Conservation (phyloP, 2,888 invertebrate species). For the Romanomermis culicivorax region DNA sequence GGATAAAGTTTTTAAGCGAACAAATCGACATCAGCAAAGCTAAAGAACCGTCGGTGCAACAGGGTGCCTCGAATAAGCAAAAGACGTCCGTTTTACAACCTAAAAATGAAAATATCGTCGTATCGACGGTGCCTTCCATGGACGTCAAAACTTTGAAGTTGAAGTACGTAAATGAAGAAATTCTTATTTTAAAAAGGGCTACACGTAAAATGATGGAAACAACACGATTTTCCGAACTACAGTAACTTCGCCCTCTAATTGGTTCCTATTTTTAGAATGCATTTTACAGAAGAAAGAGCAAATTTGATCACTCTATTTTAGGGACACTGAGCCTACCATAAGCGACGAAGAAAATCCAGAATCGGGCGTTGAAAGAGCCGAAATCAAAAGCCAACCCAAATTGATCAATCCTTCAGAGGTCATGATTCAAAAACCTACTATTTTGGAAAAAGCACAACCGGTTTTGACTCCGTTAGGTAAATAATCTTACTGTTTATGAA, state of each 20-base stretch:
- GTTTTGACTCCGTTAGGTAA: slow-evolving; percentile 29
- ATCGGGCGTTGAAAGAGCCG: slow-evolving; percentile 3
- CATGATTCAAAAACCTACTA: slow-evolving; percentile 10
- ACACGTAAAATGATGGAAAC: too few relatives aligned
- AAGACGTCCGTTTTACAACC: neutral
- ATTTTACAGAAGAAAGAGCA: too few relatives aligned
- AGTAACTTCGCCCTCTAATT: too few relatives aligned
- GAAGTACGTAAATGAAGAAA: too few relatives aligned
- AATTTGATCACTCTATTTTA: too few relatives aligned
- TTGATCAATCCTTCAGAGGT: slow-evolving; percentile 10
- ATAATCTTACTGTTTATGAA: neutral
- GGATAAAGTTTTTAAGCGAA: slow-evolving; percentile 21
- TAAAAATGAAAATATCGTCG: slow-evolving; percentile 2
- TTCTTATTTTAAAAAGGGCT: too few relatives aligned
- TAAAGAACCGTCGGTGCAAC: slow-evolving; percentile 7
- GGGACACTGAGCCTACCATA: neutral
- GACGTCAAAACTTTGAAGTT: too few relatives aligned
- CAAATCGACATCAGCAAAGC: slow-evolving; percentile 19
- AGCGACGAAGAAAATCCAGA: slow-evolving; percentile 4
- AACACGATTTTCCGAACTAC: too few relatives aligned
- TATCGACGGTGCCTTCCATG: too few relatives aligned
- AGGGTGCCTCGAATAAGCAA: neutral
- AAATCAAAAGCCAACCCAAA: slow-evolving; percentile 18
- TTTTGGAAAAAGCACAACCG: slow-evolving; percentile 29
- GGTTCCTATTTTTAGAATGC: too few relatives aligned